Evolutionary conservation across 2,797 vertebrate species (phyloP).

Genomic region (Cyclopterus lumpus): DNA sequence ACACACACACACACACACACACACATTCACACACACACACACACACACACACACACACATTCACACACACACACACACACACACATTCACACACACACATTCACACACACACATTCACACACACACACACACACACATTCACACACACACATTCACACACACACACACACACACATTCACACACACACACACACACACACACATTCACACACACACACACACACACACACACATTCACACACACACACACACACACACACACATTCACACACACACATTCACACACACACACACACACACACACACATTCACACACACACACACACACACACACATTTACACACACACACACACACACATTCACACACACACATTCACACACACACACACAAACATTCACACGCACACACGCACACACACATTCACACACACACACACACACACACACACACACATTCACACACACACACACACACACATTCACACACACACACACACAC

Average conservation of each 20-base stretch:
- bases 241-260: too few relatives aligned
- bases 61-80: constrained; percentile 8
- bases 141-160: not conserved
- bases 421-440: not conserved
- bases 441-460: constrained; percentile 10
- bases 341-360: too few relatives aligned
- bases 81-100: not conserved
- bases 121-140: constrained; percentile 4
- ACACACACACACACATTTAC: too few relatives aligned
- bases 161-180: not conserved
- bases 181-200: too few relatives aligned
- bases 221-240: too few relatives aligned
- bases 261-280: too few relatives aligned
- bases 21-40: not conserved
- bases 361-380: too few relatives aligned
- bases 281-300: too few relatives aligned
- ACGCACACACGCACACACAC: constrained; percentile 14
- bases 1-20: not conserved
- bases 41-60: constrained; percentile 7
- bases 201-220: too few relatives aligned
- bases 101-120: constrained; percentile 7
- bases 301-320: too few relatives aligned
- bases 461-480: constrained; percentile 8
- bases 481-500: not conserved
- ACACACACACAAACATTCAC: too few relatives aligned